Percentiles rank a stretch among this genome's conserved stretches.
Conservation (phyloP, 2,888 invertebrate genomes). For the Tanaodytes sp. region DNA sequence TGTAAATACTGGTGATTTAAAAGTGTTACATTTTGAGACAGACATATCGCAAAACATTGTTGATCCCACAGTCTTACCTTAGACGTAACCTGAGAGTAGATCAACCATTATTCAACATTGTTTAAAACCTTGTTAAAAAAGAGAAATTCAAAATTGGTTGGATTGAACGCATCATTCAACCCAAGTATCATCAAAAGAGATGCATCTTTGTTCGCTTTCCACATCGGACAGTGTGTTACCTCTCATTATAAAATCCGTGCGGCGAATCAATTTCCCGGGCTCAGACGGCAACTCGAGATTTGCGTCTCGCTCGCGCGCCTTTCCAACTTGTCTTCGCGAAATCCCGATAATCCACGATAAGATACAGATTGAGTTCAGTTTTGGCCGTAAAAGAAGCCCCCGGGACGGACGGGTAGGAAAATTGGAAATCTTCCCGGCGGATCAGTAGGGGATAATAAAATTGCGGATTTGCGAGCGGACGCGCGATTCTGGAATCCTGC, state of each 20-base stretch:
- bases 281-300: conserved; percentile 33
- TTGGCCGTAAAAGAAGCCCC: conserved; percentile 54
- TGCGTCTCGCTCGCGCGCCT: not conserved
- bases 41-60: too few relatives aligned
- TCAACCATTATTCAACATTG: too few relatives aligned
- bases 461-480: conserved; percentile 63
- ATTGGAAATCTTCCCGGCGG: conserved; percentile 69
- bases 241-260: conserved; percentile 27
- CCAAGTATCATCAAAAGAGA: too few relatives aligned
- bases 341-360: conserved; percentile 72
- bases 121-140: too few relatives aligned
- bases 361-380: conserved; percentile 71
- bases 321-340: conserved; percentile 59
- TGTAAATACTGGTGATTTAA: too few relatives aligned
- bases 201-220: too few relatives aligned
- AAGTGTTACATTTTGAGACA: too few relatives aligned
- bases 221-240: too few relatives aligned
- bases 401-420: conserved; percentile 64
- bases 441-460: conserved; percentile 66
- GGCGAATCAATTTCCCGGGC: conserved; percentile 45
- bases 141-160: too few relatives aligned
- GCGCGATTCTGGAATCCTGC: conserved; percentile 31
- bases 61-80: too few relatives aligned
- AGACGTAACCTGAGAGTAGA: too few relatives aligned
- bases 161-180: too few relatives aligned